A percentile compares a stretch with the other conserved stretches of the same genome.
phyloP scores from a whole-genome alignment of 2,797 vertebrate species.

The Corythornis leucogaster region DNA sequence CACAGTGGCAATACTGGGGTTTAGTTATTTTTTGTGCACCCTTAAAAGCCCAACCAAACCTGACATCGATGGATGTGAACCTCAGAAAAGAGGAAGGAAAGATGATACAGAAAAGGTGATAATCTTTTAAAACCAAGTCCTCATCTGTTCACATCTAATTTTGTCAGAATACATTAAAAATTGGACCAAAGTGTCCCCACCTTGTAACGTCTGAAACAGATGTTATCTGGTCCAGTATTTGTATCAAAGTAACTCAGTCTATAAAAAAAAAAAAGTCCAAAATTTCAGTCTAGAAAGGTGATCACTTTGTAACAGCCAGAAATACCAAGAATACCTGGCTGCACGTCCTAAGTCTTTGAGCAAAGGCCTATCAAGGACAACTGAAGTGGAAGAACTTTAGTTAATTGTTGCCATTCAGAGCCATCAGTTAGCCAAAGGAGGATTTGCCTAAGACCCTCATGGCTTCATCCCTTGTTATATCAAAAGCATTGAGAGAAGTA shows the following conservation, averaged over 20 bases:
- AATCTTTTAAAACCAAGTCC: not conserved
- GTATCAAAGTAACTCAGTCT: not conserved
- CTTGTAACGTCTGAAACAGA: not conserved
- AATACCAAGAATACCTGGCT: not conserved
- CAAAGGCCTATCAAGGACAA: not conserved
- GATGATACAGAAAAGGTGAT: accelerated
- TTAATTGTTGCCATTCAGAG: not conserved
- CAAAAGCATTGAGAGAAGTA: not conserved
- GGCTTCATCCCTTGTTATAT: not conserved
- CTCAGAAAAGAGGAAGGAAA: not conserved
- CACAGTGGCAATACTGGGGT: accelerated
- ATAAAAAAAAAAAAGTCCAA: not conserved
- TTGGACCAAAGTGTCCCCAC: not conserved
- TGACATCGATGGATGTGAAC: not conserved
- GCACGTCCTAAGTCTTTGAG: accelerated
- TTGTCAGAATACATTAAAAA: not conserved
- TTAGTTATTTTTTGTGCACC: not conserved
- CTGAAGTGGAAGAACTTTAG: not conserved
- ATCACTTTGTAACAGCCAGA: not conserved
- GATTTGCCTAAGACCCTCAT: not conserved
- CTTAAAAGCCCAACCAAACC: not conserved
- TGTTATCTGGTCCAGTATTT: not conserved
- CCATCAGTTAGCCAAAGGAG: not conserved
- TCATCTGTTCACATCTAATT: not conserved
- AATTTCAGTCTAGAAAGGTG: not conserved